Base-by-base conservation (phyloP, 2,888 invertebrate genomes). In the Hymenopus coronatus region DNA sequence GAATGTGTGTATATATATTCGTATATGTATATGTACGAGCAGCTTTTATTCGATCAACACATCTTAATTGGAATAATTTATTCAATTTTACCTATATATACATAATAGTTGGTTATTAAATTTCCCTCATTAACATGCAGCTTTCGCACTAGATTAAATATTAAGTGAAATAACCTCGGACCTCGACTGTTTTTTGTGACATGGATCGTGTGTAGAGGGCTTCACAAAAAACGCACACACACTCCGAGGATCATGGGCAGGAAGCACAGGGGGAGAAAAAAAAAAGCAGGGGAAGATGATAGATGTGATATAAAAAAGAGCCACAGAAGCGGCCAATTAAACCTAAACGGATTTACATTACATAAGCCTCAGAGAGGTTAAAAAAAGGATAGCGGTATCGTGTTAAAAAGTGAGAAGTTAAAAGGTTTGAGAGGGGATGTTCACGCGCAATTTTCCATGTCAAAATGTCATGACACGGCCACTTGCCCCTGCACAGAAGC, bases 381-480 rank as follows among this genome's bases (percentile, higher is more conserved):
- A 70, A 70, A 70, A 70, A 70, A 70, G 25, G 15, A 70, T 6
- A 70, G 20, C 20, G 54, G 25, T 25, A 40, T 33, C 82, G n/a
- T 40, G 87, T 87, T 87, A 33, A 87, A 87, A 87, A 87, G 87
- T 87, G 87, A 87, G 82, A 87, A 87, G 87, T 82, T 82, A 4
- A 87, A 82, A 87, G 87, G 87, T 87, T 87, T 82, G 33, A 25
- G n/a, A 27, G 86, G 46, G 81, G 81, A 84, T n/a, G 81, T 28
- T 86, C 30, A 86, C 54, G 54, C 54, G 86, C 86, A 28, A 86
- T 87, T 82, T 28, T 81, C 40, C 82, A n/a, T 87, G 87, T 87
- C 87, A 87, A 87, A 87, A 82, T 87, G 87, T 87, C 87, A 28
- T 86, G 70, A 81, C 28, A 40, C 20, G 54, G 54, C 54, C 25